Conservation (phyloP, 2,888 invertebrate genomes). For the Mythimna vitellina region DNA sequence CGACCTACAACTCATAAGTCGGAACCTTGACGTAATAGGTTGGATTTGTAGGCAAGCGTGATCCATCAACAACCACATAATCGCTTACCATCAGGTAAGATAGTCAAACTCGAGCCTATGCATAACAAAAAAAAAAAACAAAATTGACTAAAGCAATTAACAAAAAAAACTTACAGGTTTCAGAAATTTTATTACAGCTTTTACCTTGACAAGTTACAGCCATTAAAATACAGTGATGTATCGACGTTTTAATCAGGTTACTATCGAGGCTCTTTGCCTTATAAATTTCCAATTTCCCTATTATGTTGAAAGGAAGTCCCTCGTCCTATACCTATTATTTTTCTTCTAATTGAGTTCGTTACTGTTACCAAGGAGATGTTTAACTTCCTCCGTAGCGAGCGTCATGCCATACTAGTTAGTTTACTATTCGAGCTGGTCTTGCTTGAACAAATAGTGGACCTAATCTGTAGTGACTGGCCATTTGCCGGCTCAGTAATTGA, state of each 20-base stretch:
- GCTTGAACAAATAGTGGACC: constrained; percentile 26
- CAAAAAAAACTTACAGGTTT: no score
- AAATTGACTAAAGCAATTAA: no score
- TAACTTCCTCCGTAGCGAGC: constrained; percentile 17
- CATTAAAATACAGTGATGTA: constrained; percentile 9
- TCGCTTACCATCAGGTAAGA: no score
- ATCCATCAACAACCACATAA: no score
- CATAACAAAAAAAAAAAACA: no score
- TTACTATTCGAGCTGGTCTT: constrained; percentile 21
- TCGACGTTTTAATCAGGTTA: constrained; percentile 30
- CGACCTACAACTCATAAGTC: no score
- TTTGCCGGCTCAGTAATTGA: not conserved
- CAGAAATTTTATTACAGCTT: not conserved
- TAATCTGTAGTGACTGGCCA: constrained; percentile 13
- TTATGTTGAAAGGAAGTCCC: constrained; percentile 21
- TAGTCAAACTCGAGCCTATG: no score
- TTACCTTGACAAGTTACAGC: not conserved
- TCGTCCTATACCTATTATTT: constrained; percentile 36
- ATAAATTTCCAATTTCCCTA: constrained; percentile 38
- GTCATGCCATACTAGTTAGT: constrained; percentile 9
- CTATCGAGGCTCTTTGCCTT: constrained; percentile 15
- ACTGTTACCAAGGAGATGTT: constrained; percentile 30
- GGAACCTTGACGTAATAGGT: no score
- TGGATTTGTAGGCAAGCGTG: no score
- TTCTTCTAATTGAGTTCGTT: constrained; percentile 49